Conservation (phyloP, 1,140 invertebrate genomes). For the Aphaenogaster floridana region DNA sequence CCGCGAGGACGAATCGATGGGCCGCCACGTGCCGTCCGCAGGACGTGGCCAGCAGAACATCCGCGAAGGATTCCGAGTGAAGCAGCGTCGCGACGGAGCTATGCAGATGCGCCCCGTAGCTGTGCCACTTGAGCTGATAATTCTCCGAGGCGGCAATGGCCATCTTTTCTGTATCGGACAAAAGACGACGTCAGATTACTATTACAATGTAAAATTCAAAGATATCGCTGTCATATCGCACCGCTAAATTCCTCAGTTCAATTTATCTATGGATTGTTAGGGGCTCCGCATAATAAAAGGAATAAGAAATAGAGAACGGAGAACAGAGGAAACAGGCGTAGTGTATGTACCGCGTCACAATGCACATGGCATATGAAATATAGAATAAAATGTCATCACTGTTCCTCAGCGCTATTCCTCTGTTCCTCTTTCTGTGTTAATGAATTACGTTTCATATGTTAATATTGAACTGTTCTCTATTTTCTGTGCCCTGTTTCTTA, state of each 20-base stretch:
- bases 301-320: too few species aligned
- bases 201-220: neutral
- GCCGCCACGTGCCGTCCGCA: conserved; percentile 94
- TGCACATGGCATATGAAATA: too few species aligned
- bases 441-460: too few species aligned
- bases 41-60: conserved; percentile 93
- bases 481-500: too few species aligned
- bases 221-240: neutral
- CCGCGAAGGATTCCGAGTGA: conserved; percentile 93
- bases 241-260: neutral
- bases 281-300: too few species aligned
- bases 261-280: neutral
- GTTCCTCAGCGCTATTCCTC: too few species aligned
- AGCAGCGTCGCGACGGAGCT: conserved; percentile 93
- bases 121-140: conserved; percentile 95
- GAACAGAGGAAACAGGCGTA: too few species aligned
- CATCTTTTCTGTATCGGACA: conserved; percentile 81
- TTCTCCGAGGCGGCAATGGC: conserved; percentile 90
- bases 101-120: conserved; percentile 93
- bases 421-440: too few species aligned
- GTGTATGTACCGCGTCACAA: too few species aligned
- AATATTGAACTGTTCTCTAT: too few species aligned
- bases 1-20: conserved; percentile 95
- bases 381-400: too few species aligned
- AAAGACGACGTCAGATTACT: neutral